Evolutionary conservation across 2,888 invertebrate species (phyloP), one percentile per base, ranked within the genome.

Genomic region (Agrochola lychnidis): DNA sequence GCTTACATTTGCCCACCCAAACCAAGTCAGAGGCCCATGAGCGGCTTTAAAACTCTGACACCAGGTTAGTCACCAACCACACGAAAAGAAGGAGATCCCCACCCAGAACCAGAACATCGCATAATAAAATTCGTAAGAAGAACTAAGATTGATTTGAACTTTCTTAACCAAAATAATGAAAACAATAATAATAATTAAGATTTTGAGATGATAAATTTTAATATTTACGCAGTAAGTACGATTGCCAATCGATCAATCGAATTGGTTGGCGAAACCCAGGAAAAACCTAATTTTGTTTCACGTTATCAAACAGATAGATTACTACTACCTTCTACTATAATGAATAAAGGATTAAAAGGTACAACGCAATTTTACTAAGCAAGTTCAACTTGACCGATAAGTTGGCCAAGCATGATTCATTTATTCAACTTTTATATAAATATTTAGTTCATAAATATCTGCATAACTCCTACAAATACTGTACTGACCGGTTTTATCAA

Each of bases 141-240:
- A 64, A 10, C 19, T 16, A 36, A 36, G 1, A 36, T n/a, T 7
- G 7, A 19, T 25, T n/a, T 70, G 10, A 53, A 16, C 7, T 72
- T 72, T 16, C 19, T 22, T 25, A 40, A 25, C 30, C 30, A 22
- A 78, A 48, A 48, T 56, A 56, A 48, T 62, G 12, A 16, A n/a
- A 40, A n/a, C 0, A 40, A 56, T 56, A 48, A 10, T 25, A 51
- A 42, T 42, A n/a, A 61, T 51, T 61, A 42, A 6, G 3, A 48
- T 45, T 51, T 45, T 9, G 10, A 30, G 56, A 80, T 56, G 48
- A 30, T 48, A 42, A 48, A 36, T 36, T 36, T 36, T 36, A 36
- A 80, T 48, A 72, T 63, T 42, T 51, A 73, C 56, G 73, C 81
- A 78, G 56, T 57, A 25, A 80, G 48, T 63, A 22, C 19, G 62